Percentiles rank a stretch among this genome's conserved stretches.
Evolutionary conservation across 2,888 invertebrate genomes (phyloP).

Genomic region (Copidosoma aretas): DNA sequence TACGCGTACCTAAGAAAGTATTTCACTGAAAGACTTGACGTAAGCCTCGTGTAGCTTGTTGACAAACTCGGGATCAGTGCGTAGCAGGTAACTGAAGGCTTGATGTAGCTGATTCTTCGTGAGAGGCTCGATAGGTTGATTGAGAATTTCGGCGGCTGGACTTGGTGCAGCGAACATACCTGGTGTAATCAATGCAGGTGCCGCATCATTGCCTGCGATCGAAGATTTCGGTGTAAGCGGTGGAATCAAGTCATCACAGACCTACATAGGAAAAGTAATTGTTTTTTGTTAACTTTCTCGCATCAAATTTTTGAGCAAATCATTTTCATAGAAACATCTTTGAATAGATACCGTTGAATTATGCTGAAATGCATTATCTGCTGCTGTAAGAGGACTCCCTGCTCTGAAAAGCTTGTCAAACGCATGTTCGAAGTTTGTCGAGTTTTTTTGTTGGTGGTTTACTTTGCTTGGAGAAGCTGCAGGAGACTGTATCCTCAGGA

Average conservation of each 20-base stretch:
- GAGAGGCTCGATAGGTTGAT: constrained; percentile 72
- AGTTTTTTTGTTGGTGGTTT: constrained; percentile 33
- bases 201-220: constrained; percentile 43
- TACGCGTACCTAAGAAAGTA: constrained; percentile 61
- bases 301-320: neutral
- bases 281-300: neutral
- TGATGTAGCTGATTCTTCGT: constrained; percentile 88
- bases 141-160: constrained; percentile 50
- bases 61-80: constrained; percentile 87
- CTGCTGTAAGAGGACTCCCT: neutral
- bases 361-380: constrained; percentile 22
- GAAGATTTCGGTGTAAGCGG: constrained; percentile 20
- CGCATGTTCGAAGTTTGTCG: constrained; percentile 29
- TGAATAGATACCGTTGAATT: constrained; percentile 28
- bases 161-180: constrained; percentile 75
- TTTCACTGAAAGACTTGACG: constrained; percentile 81
- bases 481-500: constrained; percentile 61
- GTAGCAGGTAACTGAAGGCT: constrained; percentile 85
- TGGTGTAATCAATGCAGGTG: constrained; percentile 82
- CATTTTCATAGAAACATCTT: neutral
- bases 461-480: constrained; percentile 36
- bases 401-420: constrained; percentile 15
- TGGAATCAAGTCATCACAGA: constrained; percentile 31
- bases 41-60: constrained; percentile 92
- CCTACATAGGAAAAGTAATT: neutral